These are phyloP conservation scores for Phaetusa simplex DNA, from an alignment of 2,113 vertebrate genomes.

Conservation along the genomic window DNA sequence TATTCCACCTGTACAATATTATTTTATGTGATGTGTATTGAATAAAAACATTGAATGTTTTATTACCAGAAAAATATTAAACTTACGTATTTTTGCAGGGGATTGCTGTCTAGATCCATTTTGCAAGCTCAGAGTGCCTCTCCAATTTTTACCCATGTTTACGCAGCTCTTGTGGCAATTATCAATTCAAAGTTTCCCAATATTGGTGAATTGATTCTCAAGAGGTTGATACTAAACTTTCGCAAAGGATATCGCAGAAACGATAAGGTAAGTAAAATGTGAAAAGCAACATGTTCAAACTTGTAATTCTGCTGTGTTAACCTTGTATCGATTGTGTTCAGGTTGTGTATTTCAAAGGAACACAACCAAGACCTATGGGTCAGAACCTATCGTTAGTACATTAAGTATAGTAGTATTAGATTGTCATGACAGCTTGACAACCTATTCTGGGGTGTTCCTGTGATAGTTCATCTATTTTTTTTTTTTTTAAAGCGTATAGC, in stretches of 20 bases:
- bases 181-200: conserved; percentile 99
- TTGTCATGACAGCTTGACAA: background rate
- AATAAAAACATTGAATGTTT: background rate
- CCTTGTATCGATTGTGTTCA: background rate
- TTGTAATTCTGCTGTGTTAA: background rate
- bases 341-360: background rate
- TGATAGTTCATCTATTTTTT: background rate
- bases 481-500: background rate
- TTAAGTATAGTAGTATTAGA: background rate
- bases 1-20: background rate
- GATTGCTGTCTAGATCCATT: conserved; percentile 88
- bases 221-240: conserved; percentile 92
- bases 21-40: background rate
- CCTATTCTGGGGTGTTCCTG: background rate
- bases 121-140: conserved; percentile 95
- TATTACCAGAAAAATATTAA: background rate
- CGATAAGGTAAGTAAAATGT: conserved; percentile 84
- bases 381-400: fast-evolving
- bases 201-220: conserved; percentile 95
- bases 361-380: too few species aligned
- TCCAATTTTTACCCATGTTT: conserved; percentile 96
- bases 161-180: conserved; percentile 92
- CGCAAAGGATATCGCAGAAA: conserved; percentile 96
- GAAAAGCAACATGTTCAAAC: background rate
- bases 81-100: conserved; percentile 68